Conservation (phyloP, 2,888 invertebrate genomes). For the Thysanoteuthis rhombus region DNA sequence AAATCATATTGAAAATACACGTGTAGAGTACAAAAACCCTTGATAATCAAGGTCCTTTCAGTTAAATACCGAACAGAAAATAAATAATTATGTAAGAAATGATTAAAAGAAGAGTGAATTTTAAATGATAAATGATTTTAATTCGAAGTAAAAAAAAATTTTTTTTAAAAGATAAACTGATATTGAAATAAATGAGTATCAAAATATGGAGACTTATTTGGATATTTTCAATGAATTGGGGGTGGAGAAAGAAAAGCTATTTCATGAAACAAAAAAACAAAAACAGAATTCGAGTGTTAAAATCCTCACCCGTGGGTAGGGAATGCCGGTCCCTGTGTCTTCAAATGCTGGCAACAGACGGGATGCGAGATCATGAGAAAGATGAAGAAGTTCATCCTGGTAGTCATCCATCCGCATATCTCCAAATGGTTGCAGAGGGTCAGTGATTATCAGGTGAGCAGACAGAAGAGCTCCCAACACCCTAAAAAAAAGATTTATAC, state of each 20-base stretch:
- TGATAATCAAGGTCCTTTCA: too few species aligned
- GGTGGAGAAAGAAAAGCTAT: too few species aligned
- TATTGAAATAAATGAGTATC: too few species aligned
- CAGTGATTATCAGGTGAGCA: conserved; percentile 74
- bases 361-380: conserved; percentile 74
- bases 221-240: too few species aligned
- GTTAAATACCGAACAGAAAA: too few species aligned
- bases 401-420: conserved; percentile 70
- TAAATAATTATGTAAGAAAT: too few species aligned
- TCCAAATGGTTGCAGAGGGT: conserved; percentile 72
- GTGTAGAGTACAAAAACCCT: too few species aligned
- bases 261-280: background rate
- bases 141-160: background rate
- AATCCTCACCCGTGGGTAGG: conserved; percentile 69
- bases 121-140: background rate
- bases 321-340: conserved; percentile 73
- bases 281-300: background rate
- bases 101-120: too few species aligned
- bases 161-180: background rate
- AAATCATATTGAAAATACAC: background rate
- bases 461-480: conserved; percentile 74
- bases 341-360: conserved; percentile 75
- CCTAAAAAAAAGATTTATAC: conserved; percentile 59
- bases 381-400: conserved; percentile 71
- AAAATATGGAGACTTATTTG: too few species aligned